A percentile compares a stretch with the other conserved stretches of the same genome.
Evolutionary conservation across 2,113 vertebrate genomes (phyloP).

Genomic region (Lasiurus borealis): DNA sequence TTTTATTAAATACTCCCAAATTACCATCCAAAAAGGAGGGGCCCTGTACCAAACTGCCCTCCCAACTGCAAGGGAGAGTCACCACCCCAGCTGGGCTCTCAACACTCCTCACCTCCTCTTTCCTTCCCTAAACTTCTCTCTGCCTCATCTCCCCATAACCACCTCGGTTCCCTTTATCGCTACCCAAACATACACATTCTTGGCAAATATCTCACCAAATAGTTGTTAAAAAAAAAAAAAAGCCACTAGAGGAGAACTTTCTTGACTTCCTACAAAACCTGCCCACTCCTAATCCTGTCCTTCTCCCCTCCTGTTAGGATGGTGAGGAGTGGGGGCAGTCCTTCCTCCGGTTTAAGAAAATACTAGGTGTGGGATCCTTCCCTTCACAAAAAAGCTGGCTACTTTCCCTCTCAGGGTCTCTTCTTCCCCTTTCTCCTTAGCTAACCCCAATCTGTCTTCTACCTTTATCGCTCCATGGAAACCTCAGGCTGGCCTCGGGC

Average conservation of each 20-base stretch:
- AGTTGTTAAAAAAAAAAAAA: neutral
- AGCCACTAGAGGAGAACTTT: neutral
- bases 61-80: neutral
- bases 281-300: neutral
- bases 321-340: accelerated
- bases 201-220: constrained; percentile 8
- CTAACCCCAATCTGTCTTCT: neutral
- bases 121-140: neutral
- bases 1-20: constrained; percentile 51
- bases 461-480: neutral
- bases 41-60: neutral
- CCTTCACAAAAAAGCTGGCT: neutral
- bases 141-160: neutral
- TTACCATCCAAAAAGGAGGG: neutral
- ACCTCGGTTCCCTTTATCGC: neutral
- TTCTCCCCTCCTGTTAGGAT: neutral
- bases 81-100: neutral
- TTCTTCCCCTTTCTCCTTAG: neutral
- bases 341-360: neutral
- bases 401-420: neutral
- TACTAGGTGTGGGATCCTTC: neutral
- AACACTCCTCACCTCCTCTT: neutral
- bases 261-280: neutral
- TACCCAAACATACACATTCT: neutral
- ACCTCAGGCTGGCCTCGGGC: neutral